A percentile compares a stretch with the other conserved stretches of the same genome.
Evolutionary conservation across 2,113 vertebrate species (phyloP).

Genomic region (Ceratotherium simum): DNA sequence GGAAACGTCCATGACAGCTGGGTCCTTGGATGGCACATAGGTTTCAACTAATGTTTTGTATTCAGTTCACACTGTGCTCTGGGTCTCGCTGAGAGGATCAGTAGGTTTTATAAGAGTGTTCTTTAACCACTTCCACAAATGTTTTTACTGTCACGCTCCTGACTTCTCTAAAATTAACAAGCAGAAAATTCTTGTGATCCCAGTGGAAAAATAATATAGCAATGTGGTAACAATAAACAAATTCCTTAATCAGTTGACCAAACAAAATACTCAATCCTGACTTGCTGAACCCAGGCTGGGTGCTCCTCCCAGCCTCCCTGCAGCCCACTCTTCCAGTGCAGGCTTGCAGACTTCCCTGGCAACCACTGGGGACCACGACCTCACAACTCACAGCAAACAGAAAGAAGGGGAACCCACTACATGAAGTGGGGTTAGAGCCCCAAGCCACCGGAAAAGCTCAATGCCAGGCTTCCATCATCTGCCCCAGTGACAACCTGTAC

Average conservation of each 20-base stretch:
- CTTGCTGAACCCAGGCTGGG: background rate
- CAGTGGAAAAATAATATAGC: background rate
- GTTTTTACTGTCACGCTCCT: background rate
- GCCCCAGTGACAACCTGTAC: background rate
- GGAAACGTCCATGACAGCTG: background rate
- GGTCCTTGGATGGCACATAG: background rate
- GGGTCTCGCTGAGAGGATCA: background rate
- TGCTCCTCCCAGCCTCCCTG: background rate
- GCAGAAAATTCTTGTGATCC: background rate
- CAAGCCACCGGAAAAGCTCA: background rate
- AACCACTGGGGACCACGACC: background rate
- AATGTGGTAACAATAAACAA: background rate
- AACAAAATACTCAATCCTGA: background rate
- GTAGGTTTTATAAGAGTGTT: background rate
- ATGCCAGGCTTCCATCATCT: background rate
- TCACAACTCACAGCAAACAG: slow-evolving; percentile 27
- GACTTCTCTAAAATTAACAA: slow-evolving; percentile 28
- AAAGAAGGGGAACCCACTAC: background rate
- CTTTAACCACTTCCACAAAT: background rate
- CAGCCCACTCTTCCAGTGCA: background rate
- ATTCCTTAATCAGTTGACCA: background rate
- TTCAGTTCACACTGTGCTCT: background rate
- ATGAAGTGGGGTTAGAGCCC: background rate
- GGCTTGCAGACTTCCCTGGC: background rate
- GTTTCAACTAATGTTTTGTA: background rate